These are phyloP conservation scores for Dipodomys stephensi DNA, from an alignment of 2,113 vertebrate species.

Conservation along the genomic window DNA sequence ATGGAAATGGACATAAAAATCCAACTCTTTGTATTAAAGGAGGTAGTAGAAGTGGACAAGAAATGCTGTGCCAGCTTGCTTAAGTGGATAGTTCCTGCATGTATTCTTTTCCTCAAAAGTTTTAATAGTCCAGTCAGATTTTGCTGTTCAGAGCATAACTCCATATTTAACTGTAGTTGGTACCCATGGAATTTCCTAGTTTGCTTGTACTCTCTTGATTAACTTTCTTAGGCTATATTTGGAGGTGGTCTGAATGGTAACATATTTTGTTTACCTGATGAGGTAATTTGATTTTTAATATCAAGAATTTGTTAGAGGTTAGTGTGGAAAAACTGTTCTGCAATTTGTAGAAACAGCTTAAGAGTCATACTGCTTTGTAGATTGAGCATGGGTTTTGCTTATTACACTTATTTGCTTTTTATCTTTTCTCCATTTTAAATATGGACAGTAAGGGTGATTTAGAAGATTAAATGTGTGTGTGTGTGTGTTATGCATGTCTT, in stretches of 20 bases:
- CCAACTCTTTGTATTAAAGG: not conserved
- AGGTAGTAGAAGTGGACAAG: not conserved
- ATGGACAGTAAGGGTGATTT: not conserved
- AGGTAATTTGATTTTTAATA: not conserved
- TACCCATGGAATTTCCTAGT: not conserved
- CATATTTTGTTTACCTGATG: not conserved
- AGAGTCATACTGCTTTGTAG: not conserved
- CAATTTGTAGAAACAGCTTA: not conserved
- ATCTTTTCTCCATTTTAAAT: not conserved
- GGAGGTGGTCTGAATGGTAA: not conserved
- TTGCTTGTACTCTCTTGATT: not conserved
- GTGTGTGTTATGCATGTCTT: not conserved
- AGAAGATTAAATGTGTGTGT: not conserved
- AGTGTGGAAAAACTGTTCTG: not conserved
- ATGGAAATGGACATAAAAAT: not conserved
- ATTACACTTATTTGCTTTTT: not conserved
- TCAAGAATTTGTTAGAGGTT: not conserved
- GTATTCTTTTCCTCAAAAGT: not conserved
- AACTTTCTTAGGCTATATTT: not conserved
- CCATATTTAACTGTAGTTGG: not conserved
- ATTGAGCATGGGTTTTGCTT: not conserved
- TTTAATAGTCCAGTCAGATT: not conserved
- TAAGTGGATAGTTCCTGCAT: not conserved
- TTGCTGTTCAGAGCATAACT: not conserved
- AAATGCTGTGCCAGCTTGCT: not conserved